These are phyloP conservation scores for Camptogramma bilineatum DNA, from an alignment of 2,888 invertebrate genomes.

Conservation along the genomic window DNA sequence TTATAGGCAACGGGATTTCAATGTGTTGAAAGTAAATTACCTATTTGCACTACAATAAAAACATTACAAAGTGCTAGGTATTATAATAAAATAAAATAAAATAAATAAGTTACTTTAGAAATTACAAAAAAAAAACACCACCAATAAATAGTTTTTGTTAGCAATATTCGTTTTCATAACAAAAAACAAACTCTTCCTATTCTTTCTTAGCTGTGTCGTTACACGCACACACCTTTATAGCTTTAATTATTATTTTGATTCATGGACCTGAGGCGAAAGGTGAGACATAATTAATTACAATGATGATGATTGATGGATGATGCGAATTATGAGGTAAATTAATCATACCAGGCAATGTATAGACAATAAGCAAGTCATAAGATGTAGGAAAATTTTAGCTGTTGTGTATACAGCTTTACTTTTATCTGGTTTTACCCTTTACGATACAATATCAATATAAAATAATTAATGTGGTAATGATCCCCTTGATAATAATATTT, in stretches of 20 bases:
- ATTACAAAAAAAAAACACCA: too few relatives aligned
- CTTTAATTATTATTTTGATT: constrained; percentile 45
- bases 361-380: constrained; percentile 4
- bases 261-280: constrained; percentile 34
- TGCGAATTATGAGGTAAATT: constrained; percentile 36
- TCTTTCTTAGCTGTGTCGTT: neutral
- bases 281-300: constrained; percentile 40
- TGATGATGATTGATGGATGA: constrained; percentile 42
- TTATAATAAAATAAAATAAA: too few relatives aligned
- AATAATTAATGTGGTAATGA: too few relatives aligned
- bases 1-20: constrained; percentile 17
- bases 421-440: neutral
- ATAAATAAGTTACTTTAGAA: too few relatives aligned
- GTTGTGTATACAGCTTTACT: neutral
- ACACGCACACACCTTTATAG: constrained; percentile 28
- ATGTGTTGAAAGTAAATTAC: neutral
- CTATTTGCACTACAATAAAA: neutral
- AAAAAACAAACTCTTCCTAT: neutral
- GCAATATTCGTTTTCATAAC: neutral
- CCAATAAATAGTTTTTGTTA: too few relatives aligned
- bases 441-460: too few relatives aligned
- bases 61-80: too few relatives aligned
- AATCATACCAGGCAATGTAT: constrained; percentile 22
- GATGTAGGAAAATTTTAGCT: constrained; percentile 1
- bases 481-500: too few relatives aligned